Evolutionary conservation across 2,113 vertebrate species (phyloP).

Genomic region (Megalops atlanticus): DNA sequence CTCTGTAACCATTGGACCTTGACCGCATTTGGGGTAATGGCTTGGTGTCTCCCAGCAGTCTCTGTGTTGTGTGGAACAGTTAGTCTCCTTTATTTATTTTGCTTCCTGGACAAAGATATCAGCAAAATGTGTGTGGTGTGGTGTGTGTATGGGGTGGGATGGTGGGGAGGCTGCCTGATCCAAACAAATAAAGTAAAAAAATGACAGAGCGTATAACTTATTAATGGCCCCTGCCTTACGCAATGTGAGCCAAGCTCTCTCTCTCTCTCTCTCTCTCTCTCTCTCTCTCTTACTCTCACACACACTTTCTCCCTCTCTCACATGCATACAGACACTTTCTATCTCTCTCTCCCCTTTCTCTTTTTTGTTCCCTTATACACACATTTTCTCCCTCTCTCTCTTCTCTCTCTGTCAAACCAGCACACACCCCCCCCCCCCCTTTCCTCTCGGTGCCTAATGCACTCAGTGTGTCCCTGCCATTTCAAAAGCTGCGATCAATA

Average conservation of each 20-base stretch:
- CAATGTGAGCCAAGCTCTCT: not conserved
- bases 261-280: not conserved
- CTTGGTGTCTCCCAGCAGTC: not conserved
- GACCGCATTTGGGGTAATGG: not conserved
- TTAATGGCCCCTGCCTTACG: not conserved
- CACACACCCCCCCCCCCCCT: not conserved
- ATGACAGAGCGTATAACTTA: not conserved
- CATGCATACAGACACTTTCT: too few species aligned
- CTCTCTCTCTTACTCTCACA: not conserved
- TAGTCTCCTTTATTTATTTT: not conserved
- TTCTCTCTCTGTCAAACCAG: too few species aligned
- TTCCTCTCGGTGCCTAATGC: not conserved
- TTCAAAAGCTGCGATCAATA: constrained; percentile 14
- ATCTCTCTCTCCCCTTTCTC: too few species aligned
- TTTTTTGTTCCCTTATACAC: too few species aligned
- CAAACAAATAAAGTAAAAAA: not conserved
- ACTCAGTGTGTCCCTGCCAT: constrained; percentile 5
- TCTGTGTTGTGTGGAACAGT: not conserved
- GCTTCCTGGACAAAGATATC: not conserved
- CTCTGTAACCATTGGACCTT: not conserved
- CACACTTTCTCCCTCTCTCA: too few species aligned
- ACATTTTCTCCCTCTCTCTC: too few species aligned
- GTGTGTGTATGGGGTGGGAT: too few species aligned
- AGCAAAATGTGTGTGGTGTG: not conserved
- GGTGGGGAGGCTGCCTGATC: too few species aligned